A percentile compares a stretch with the other conserved stretches of the same genome.
Evolutionary conservation across 2,113 vertebrate species (phyloP).

Genomic region (Malurus melanocephalus): DNA sequence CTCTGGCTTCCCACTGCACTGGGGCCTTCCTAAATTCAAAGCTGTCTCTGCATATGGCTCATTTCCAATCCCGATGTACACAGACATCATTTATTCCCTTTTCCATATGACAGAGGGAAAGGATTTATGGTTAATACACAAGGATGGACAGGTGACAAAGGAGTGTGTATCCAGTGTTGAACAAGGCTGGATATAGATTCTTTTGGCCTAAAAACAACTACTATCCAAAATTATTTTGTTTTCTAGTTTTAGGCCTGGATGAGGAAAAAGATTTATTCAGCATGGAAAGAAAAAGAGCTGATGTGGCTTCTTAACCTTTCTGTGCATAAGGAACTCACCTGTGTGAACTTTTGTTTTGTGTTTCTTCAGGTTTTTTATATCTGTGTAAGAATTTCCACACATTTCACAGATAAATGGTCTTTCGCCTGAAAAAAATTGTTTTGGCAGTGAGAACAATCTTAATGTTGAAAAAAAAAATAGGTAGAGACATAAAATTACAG

Average conservation of each 20-base stretch:
- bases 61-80: neutral
- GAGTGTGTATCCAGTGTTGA: neutral
- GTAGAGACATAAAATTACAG: neutral
- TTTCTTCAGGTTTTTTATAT: slow-evolving; percentile 95
- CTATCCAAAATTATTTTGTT: neutral
- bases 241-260: neutral
- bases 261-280: neutral
- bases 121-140: neutral
- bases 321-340: slow-evolving; percentile 67
- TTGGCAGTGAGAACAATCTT: neutral
- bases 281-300: neutral
- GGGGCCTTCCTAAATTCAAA: neutral
- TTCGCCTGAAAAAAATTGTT: slow-evolving; percentile 78
- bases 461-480: neutral
- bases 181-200: neutral
- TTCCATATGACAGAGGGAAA: neutral
- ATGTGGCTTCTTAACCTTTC: neutral
- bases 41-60: neutral
- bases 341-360: slow-evolving; percentile 91
- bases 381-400: slow-evolving; percentile 94
- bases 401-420: slow-evolving; percentile 93
- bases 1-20: neutral
- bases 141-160: neutral
- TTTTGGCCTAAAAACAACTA: neutral
- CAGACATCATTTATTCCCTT: neutral